These are phyloP conservation scores for Chlorops oryzae DNA, from an alignment of 1,140 invertebrate genomes.

Conservation along the genomic window DNA sequence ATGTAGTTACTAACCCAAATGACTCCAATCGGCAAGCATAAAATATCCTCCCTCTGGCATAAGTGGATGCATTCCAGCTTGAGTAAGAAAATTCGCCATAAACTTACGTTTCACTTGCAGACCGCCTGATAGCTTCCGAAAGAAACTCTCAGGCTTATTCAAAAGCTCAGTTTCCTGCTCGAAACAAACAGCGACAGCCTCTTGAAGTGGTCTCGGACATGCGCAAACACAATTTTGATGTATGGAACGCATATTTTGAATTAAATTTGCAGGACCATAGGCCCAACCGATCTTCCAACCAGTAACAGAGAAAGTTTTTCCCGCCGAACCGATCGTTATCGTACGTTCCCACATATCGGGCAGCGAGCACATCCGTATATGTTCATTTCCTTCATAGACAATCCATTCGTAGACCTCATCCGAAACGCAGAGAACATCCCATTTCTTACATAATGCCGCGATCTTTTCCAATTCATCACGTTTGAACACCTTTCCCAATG, in stretches of 20 bases:
- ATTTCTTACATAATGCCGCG: slow-evolving; percentile 83
- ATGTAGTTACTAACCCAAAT: too few relatives aligned
- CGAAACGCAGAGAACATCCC: slow-evolving; percentile 84
- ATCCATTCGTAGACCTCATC: slow-evolving; percentile 99
- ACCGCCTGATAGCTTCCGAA: slow-evolving; percentile 69
- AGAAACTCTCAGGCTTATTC: slow-evolving; percentile 77
- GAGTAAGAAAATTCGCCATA: slow-evolving; percentile 68
- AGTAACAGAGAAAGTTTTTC: slow-evolving; percentile 96
- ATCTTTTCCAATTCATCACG: slow-evolving; percentile 68
- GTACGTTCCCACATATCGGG: slow-evolving; percentile 98
- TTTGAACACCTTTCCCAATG: slow-evolving; percentile 85
- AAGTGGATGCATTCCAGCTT: slow-evolving; percentile 83
- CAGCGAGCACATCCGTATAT: slow-evolving; percentile 86
- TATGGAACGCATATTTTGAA: slow-evolving; percentile 75
- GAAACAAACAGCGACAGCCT: slow-evolving; percentile 86
- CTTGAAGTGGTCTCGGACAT: slow-evolving; percentile 78
- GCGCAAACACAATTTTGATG: slow-evolving; percentile 95
- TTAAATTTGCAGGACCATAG: slow-evolving; percentile 75
- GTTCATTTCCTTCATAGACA: slow-evolving; percentile 78
- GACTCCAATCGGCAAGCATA: slow-evolving; percentile 89
- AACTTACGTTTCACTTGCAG: slow-evolving; percentile 78
- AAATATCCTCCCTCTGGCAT: slow-evolving; percentile 97
- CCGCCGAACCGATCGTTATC: slow-evolving; percentile 93
- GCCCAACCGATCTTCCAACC: slow-evolving; percentile 98
- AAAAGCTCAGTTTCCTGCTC: slow-evolving; percentile 75